A percentile compares a stretch with the other conserved stretches of the same genome.
These are phyloP conservation scores for Bombus impatiens DNA, from an alignment of 1,140 invertebrate genomes.

Conservation along the genomic window DNA sequence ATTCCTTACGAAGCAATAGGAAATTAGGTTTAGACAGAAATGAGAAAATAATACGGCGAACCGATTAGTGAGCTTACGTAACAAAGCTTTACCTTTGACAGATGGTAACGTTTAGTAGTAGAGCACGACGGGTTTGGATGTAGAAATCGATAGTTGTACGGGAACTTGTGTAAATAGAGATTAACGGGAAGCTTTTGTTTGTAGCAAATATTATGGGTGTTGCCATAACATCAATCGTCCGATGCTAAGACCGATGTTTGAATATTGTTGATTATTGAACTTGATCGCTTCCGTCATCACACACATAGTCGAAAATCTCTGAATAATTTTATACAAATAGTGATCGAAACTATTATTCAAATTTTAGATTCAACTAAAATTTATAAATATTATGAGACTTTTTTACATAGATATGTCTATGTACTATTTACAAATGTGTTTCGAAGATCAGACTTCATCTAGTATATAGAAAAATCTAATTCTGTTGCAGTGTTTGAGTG, in stretches of 20 bases:
- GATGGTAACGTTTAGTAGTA: neutral
- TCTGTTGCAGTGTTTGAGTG: constrained; percentile 75
- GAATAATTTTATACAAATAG: neutral
- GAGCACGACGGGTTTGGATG: neutral
- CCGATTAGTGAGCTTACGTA: neutral
- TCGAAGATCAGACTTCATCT: neutral
- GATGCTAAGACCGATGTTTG: neutral
- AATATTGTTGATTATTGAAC: neutral
- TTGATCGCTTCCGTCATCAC: neutral
- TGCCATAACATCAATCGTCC: neutral
- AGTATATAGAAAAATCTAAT: constrained; percentile 4
- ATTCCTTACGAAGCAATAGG: neutral
- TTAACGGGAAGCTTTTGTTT: neutral
- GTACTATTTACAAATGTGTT: neutral
- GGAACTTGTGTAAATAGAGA: neutral
- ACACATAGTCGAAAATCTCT: neutral
- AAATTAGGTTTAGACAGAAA: neutral
- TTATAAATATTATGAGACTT: neutral
- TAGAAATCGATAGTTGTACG: neutral
- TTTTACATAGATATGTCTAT: too few species aligned
- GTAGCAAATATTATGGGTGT: neutral
- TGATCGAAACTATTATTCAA: neutral
- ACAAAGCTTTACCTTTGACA: neutral
- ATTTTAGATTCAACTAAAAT: neutral
- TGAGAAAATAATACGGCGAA: too few species aligned